Conservation (phyloP, 2,797 vertebrate species). For the Chloroceryle amazona region DNA sequence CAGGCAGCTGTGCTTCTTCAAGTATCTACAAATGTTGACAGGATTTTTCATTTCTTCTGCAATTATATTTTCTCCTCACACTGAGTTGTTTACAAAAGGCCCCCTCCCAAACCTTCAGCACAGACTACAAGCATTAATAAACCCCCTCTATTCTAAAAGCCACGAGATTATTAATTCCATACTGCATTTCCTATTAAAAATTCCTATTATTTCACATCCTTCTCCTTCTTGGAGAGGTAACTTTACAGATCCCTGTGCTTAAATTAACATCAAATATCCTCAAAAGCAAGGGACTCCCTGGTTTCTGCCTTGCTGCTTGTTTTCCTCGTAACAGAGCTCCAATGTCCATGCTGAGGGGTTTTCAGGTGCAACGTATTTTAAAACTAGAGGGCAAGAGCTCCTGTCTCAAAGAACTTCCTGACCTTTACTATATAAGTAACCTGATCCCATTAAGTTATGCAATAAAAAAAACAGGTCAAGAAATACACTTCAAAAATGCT, state of each 20-base stretch:
- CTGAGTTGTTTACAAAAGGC: not conserved
- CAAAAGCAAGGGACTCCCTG: not conserved
- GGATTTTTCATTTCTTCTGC: not conserved
- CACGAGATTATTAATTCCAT: fast-evolving
- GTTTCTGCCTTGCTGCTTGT: not conserved
- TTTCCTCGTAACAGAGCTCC: not conserved
- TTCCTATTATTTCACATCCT: fast-evolving
- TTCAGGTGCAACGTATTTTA: not conserved
- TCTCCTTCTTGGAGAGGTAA: not conserved
- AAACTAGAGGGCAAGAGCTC: not conserved
- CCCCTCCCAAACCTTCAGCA: not conserved
- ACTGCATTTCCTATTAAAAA: not conserved
- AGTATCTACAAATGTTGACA: not conserved
- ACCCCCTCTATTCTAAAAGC: not conserved
- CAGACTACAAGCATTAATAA: not conserved
- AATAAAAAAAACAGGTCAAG: not conserved
- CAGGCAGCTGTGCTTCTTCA: not conserved
- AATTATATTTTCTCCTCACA: not conserved
- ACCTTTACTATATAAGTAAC: not conserved
- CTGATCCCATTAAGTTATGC: not conserved
- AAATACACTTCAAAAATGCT: not conserved
- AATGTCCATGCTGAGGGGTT: not conserved
- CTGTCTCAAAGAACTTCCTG: not conserved
- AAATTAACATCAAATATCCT: not conserved
- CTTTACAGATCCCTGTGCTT: not conserved